Evolutionary conservation across 35 echinoderm and acorn worm genomes (phyloP), one percentile per base, ranked within the genome.

Genomic region (Heliocidaris erythrogramma): DNA sequence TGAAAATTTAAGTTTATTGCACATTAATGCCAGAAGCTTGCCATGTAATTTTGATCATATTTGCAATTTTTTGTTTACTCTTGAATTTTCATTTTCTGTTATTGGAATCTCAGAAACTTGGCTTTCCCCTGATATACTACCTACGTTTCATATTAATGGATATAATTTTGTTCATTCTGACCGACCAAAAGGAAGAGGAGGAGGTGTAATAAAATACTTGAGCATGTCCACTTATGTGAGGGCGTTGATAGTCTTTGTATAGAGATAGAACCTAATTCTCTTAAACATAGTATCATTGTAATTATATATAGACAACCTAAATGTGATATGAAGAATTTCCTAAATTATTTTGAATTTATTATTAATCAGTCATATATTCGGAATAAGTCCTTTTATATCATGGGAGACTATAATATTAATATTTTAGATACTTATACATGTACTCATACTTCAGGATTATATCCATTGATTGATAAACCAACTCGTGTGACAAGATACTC

Each of bases 401-500:
- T 86, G 85, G 85, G 85, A 35, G 85, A 86, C 29, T 86, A 86
- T 86, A 86, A 86, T 30, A 86, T 86, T 35, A 30, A 86, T 35
- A 86, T 86, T 30, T 35, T 86, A 86, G 85, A 86, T 86, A 12
- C 85, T 30, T 18, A 86, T 86, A 86, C 1, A 11, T 27, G n/a
- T 86, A 11, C 85, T 2, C 29, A 86, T 30, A 86, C 32, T 7
- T 9, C 85, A 9, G 85, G 85, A 30, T 30, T 30, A 30, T 86
- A 86, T 35, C 85, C 85, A 30, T 30, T 86, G 32, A 86, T 86
- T 86, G 7, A 86, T 86, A 86, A 86, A 86, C 85, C 85, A 9
- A 86, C 85, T 30, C 85, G 85, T 30, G 32, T 86, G 27, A 29
- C 27, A 27, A 35, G 29, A 86, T 1, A 86, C 85, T 86, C 85